Percentiles rank a stretch among this genome's conserved stretches.
These are phyloP conservation scores for Gallirallus australis DNA, from an alignment of 2,797 vertebrate genomes.

Conservation along the genomic window DNA sequence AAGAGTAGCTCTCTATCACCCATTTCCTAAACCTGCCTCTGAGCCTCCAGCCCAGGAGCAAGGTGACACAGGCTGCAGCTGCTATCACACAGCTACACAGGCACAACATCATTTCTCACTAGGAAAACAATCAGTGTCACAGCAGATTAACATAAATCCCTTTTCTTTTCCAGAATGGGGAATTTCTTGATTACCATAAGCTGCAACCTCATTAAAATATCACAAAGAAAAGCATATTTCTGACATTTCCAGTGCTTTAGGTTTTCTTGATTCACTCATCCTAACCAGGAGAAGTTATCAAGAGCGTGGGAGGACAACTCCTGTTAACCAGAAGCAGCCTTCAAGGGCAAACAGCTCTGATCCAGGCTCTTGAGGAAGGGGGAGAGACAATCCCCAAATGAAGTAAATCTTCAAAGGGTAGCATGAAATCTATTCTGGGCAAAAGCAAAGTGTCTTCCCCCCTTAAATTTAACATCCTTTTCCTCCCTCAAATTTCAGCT, in stretches of 20 bases:
- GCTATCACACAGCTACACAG: background rate
- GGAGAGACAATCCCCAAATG: background rate
- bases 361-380: slow-evolving; percentile 2
- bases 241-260: slow-evolving; percentile 22
- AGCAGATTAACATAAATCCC: slow-evolving; percentile 48
- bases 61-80: background rate
- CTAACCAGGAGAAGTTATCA: background rate
- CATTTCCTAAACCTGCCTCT: background rate
- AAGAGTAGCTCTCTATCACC: background rate
- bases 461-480: background rate
- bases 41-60: background rate
- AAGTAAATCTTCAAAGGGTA: slow-evolving; percentile 44
- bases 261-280: background rate
- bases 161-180: slow-evolving; percentile 28
- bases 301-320: slow-evolving; percentile 45
- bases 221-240: slow-evolving; percentile 45
- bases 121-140: slow-evolving; percentile 43
- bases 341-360: slow-evolving; percentile 45
- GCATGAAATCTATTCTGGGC: background rate
- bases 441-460: background rate
- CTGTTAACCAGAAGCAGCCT: slow-evolving; percentile 43
- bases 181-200: slow-evolving; percentile 65
- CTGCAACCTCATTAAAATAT: slow-evolving; percentile 57
- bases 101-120: background rate
- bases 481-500: background rate